A percentile compares a stretch with the other conserved stretches of the same genome.
phyloP scores from a whole-genome alignment of 1,140 invertebrate species.

The Procambarus virginalis region DNA sequence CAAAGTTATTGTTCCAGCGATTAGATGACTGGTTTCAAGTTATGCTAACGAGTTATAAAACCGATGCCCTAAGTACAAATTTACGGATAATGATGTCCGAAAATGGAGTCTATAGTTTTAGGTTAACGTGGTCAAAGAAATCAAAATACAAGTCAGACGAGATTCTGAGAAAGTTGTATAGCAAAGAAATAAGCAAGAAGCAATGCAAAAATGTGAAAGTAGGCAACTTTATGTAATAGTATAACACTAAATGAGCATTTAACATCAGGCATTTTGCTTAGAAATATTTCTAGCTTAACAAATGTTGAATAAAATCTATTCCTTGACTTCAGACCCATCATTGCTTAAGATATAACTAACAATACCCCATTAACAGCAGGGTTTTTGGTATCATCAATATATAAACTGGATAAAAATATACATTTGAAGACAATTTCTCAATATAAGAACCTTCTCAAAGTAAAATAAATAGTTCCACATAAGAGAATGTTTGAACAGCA shows the following conservation, averaged over 20 bases:
- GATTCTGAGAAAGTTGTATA: no score
- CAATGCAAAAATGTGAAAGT: no score
- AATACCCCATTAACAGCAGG: not conserved
- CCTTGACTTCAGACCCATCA: not conserved
- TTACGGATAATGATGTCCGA: no score
- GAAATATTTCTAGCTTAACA: not conserved
- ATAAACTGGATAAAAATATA: not conserved
- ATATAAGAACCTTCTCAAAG: not conserved
- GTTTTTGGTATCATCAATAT: not conserved
- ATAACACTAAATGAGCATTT: not conserved
- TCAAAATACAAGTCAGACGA: no score
- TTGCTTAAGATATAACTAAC: not conserved
- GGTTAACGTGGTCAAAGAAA: no score
- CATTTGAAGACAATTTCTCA: not conserved
- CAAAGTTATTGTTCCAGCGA: no score
- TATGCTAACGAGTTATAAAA: no score
- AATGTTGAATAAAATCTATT: not conserved
- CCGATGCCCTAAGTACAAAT: no score
- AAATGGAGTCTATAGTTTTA: no score
- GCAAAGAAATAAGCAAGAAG: no score
- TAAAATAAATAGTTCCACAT: conserved; percentile 13
- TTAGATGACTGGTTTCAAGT: no score
- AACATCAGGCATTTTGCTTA: not conserved
- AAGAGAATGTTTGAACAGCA: not conserved
- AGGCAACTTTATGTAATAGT: no score